These are phyloP conservation scores for Nixonia krombeini DNA, from an alignment of 1,140 invertebrate genomes.

Conservation along the genomic window DNA sequence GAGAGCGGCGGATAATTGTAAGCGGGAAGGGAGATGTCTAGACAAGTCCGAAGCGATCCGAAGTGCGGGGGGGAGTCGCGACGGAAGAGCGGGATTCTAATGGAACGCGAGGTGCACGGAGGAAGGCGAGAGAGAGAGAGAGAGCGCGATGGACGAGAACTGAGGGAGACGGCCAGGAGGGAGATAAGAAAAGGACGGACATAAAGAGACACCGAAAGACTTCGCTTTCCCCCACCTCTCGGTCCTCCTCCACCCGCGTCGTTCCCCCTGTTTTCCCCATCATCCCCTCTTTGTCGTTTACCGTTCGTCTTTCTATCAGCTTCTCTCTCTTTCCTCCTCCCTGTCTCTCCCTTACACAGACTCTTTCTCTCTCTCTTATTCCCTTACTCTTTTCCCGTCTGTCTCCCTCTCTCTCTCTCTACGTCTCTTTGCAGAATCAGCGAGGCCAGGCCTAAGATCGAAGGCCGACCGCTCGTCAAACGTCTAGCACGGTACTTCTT, in stretches of 20 bases:
- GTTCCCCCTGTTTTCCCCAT: background rate
- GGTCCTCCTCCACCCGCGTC: background rate
- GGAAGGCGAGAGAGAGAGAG: background rate
- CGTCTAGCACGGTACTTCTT: constrained; percentile 29
- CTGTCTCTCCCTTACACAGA: background rate
- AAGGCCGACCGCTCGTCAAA: constrained; percentile 45
- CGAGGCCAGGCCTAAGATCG: background rate
- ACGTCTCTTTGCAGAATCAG: background rate
- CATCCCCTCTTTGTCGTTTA: no score
- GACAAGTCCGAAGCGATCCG: no score
- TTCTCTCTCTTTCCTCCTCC: background rate
- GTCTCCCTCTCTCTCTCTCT: background rate
- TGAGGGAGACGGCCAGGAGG: constrained; percentile 5
- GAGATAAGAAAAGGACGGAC: background rate
- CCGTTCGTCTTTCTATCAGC: background rate
- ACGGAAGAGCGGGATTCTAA: no score
- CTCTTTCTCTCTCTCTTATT: constrained; percentile 1
- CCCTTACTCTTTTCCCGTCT: background rate
- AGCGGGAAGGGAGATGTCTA: no score
- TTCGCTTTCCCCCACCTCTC: background rate
- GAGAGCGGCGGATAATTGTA: no score
- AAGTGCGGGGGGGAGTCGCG: no score
- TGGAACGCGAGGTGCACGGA: background rate
- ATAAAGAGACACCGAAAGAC: background rate
- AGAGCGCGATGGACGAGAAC: background rate